Evolutionary conservation across 37 sponge, comb jelly and placozoan species (phyloP), one percentile per base, ranked within the genome.

Genomic region (Axinella damicornis): DNA sequence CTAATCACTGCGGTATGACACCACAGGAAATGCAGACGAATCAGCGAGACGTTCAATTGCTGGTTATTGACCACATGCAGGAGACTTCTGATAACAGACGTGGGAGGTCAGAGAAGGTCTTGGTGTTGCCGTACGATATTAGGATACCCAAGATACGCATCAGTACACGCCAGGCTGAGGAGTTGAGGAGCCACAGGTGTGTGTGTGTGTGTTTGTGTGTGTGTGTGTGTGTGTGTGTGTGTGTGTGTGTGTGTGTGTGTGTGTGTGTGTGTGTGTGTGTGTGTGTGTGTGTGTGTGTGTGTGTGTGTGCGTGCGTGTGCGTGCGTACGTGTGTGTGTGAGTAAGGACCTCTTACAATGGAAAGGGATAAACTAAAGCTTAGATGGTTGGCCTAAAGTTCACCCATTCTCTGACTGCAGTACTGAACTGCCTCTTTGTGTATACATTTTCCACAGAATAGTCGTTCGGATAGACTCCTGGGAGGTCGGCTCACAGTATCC

Each of bases 401-500:
- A 2, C 63, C 4, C 11, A 5, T 9, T 27, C 27, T 27, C 12
- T 27, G n/a, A 24, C 63, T 9, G n/a, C n/a, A n/a, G n/a, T n/a
- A 5, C 67, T 33, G 5, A 28, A 27, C 11, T n/a, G 24, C 27
- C 27, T 28, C 27, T n/a, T 13, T 16, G n/a, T n/a, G n/a, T n/a
- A 62, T 62, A 27, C 27, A 5, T n/a, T n/a, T n/a, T n/a, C 9
- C 30, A 20, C 54, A 88, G 94, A 67, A 83, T 94, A 27, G 76
- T 90, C 25, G 83, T 94, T 33, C 65, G 84, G 11, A 85, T 94
- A 69, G 94, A 94, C 62, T 66, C 75, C 22, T 94, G 94, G 94
- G 79, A 77, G 18, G 39, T 33, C 13, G 83, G 69, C 56, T 94
- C 91, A 0, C 83, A 77, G 32, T 94, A 94, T 54, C 94, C 94